A percentile compares a stretch with the other conserved stretches of the same genome.
Evolutionary conservation across 2,888 invertebrate genomes (phyloP).

Genomic region (Boloria selene): DNA sequence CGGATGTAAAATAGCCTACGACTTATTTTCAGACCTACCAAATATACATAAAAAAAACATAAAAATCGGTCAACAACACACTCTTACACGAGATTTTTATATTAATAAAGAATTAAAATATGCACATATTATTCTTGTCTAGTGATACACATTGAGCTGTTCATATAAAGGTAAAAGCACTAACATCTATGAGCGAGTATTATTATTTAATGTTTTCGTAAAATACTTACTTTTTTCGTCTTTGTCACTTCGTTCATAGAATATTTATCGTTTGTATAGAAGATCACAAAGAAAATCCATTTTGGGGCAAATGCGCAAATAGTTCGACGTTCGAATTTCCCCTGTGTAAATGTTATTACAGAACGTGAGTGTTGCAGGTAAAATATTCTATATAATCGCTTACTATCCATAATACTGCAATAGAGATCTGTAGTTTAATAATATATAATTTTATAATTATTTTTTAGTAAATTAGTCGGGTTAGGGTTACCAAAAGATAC

Average conservation of each 20-base stretch:
- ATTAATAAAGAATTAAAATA: too few species aligned
- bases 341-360: conserved; percentile 79
- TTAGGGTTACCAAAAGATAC: too few species aligned
- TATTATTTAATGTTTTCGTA: conserved; percentile 57
- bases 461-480: too few species aligned
- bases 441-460: too few species aligned
- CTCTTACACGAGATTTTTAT: too few species aligned
- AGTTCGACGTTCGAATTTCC: conserved; percentile 80
- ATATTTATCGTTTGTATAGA: conserved; percentile 71
- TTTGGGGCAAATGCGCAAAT: conserved; percentile 76
- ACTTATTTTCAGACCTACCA: too few species aligned
- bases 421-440: conserved; percentile 14
- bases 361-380: conserved; percentile 66
- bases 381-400: conserved; percentile 69
- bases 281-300: conserved; percentile 75
- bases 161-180: conserved; percentile 2
- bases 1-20: too few species aligned
- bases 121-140: too few species aligned
- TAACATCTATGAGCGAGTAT: conserved; percentile 33
- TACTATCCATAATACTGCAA: conserved; percentile 17
- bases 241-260: conserved; percentile 72
- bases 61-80: too few species aligned
- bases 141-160: too few species aligned
- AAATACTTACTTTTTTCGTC: conserved; percentile 57
- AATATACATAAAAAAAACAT: too few species aligned